phyloP scores from a whole-genome alignment of 2,113 vertebrate genomes.

The Barnardius zonarius region DNA sequence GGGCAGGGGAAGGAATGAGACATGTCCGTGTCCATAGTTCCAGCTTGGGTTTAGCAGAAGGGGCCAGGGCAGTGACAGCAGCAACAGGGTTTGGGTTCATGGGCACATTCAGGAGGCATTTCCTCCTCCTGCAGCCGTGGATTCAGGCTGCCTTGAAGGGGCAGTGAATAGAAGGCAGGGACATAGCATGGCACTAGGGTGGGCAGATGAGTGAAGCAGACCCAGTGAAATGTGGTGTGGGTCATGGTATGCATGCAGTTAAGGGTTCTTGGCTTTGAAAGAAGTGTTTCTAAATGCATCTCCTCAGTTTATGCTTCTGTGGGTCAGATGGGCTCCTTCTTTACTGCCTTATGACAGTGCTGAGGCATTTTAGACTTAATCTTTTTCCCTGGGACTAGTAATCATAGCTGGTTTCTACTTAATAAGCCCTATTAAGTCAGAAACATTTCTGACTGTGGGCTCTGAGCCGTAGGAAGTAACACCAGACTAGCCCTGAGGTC shows the following conservation, averaged over 20 bases:
- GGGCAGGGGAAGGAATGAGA: neutral
- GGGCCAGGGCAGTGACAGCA: neutral
- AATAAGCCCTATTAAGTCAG: neutral
- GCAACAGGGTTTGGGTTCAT: neutral
- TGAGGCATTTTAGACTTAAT: neutral
- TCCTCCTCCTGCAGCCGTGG: neutral
- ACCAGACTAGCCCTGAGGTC: neutral
- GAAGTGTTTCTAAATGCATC: neutral
- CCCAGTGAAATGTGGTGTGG: neutral
- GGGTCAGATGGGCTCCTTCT: neutral
- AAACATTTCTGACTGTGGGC: neutral
- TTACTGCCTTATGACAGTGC: neutral
- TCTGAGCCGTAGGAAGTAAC: neutral
- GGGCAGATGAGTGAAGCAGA: rapidly evolving
- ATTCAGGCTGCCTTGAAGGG: neutral
- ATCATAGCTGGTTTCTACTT: neutral
- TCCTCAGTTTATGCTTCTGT: neutral
- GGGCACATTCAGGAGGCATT: neutral
- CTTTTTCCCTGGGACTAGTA: neutral
- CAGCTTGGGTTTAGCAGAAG: neutral
- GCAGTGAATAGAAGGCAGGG: neutral
- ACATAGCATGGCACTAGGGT: rapidly evolving
- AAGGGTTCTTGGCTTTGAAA: neutral
- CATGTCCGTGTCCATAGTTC: rapidly evolving
- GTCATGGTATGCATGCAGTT: rapidly evolving